Percentiles rank a stretch among this genome's conserved stretches.
Conservation (phyloP, 1,140 invertebrate species). For the Papilio machaon region DNA sequence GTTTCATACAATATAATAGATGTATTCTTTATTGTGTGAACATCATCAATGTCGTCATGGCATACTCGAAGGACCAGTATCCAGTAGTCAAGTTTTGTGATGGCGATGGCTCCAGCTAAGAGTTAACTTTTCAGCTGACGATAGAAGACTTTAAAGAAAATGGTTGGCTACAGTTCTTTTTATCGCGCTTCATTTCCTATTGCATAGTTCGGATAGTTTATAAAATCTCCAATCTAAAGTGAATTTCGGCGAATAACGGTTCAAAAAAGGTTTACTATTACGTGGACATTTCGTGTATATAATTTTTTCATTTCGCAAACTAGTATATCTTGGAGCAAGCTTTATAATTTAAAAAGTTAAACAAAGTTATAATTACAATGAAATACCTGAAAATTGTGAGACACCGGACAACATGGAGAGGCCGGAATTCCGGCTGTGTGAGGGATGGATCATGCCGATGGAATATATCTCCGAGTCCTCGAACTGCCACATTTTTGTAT, state of each 20-base stretch:
- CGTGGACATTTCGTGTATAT: background rate
- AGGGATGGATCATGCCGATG: constrained; percentile 87
- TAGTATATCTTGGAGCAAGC: background rate
- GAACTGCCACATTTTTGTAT: constrained; percentile 79
- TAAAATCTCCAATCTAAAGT: too few species aligned
- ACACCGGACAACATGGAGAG: constrained; percentile 70
- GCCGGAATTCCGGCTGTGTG: constrained; percentile 86
- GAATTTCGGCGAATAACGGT: background rate
- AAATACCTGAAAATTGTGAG: constrained; percentile 74
- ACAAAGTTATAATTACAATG: background rate
- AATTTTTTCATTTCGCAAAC: background rate
- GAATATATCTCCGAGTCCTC: constrained; percentile 87
- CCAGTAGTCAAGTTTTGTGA: background rate
- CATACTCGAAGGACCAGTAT: background rate
- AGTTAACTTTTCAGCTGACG: background rate
- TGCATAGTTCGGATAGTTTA: too few species aligned
- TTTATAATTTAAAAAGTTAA: background rate
- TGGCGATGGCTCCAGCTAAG: background rate
- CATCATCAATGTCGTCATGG: background rate
- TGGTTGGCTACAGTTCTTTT: too few species aligned
- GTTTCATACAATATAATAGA: background rate
- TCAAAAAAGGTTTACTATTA: background rate
- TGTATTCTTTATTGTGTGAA: background rate
- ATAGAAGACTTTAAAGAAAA: too few species aligned
- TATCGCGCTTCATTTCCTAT: too few species aligned